Evolutionary conservation across 2,797 vertebrate genomes (phyloP).

Genomic region (Eidolon dupreanum): DNA sequence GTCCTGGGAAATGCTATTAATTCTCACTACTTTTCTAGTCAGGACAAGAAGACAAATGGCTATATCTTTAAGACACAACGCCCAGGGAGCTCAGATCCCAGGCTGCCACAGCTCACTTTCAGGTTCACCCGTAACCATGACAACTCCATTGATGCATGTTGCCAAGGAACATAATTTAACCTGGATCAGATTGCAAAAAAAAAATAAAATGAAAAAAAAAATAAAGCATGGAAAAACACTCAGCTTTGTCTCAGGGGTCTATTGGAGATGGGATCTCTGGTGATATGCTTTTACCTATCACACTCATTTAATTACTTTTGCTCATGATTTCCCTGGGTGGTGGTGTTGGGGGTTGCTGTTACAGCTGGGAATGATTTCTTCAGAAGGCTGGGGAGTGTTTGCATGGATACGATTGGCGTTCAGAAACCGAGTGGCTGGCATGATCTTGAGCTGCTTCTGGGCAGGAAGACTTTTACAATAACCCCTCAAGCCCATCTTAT

Average conservation of each 20-base stretch:
- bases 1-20: neutral
- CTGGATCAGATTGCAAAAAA: conserved; percentile 43
- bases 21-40: neutral
- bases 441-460: neutral
- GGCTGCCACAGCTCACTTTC: conserved; percentile 55
- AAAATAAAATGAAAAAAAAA: neutral
- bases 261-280: conserved; percentile 65
- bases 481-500: neutral
- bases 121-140: conserved; percentile 84
- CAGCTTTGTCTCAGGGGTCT: neutral
- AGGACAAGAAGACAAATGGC: conserved; percentile 27
- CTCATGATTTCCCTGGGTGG: conserved; percentile 74
- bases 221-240: neutral
- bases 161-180: conserved; percentile 69
- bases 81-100: conserved; percentile 43
- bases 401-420: neutral
- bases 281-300: conserved; percentile 73
- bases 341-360: neutral
- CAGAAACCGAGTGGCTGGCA: neutral
- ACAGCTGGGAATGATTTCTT: conserved; percentile 68
- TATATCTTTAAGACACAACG: neutral
- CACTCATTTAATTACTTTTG: conserved; percentile 81
- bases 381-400: conserved; percentile 8
- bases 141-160: conserved; percentile 74
- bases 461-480: neutral